Evolutionary conservation across 2,113 vertebrate species (phyloP).

Genomic region (Piaya cayana): DNA sequence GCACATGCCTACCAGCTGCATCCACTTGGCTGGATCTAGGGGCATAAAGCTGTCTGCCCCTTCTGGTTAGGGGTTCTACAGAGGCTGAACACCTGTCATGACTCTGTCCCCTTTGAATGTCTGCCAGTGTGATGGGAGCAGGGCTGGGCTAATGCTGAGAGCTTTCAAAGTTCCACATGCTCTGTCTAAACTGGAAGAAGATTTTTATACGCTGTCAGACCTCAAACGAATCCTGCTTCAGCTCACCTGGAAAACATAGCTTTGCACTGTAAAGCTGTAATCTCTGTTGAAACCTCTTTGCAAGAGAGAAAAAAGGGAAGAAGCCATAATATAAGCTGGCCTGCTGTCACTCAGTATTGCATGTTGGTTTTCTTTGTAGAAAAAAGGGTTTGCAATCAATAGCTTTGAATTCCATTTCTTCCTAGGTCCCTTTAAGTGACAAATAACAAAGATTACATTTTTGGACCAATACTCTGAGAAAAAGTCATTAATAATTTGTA

Average conservation of each 20-base stretch:
- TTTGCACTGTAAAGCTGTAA: background rate
- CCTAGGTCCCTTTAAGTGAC: background rate
- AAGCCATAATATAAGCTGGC: background rate
- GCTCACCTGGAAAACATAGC: background rate
- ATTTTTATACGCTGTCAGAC: background rate
- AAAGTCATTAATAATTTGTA: background rate
- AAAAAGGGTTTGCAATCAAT: constrained; percentile 13
- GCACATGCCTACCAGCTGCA: background rate
- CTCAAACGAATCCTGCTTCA: background rate
- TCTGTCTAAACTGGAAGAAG: background rate
- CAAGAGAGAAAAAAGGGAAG: background rate
- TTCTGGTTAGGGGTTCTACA: background rate
- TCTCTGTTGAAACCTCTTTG: background rate
- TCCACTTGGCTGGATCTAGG: fast-evolving
- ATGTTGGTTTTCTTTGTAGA: constrained; percentile 2
- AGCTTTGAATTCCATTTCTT: constrained; percentile 28
- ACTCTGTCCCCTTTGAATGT: background rate
- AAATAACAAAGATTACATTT: background rate
- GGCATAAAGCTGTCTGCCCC: background rate
- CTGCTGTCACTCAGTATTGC: background rate
- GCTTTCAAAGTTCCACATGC: background rate
- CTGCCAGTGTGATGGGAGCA: background rate
- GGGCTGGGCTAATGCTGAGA: background rate
- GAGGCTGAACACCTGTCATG: background rate
- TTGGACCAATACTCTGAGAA: background rate